Conservation (phyloP, 2,888 invertebrate species). For the Acronicta leporina region DNA sequence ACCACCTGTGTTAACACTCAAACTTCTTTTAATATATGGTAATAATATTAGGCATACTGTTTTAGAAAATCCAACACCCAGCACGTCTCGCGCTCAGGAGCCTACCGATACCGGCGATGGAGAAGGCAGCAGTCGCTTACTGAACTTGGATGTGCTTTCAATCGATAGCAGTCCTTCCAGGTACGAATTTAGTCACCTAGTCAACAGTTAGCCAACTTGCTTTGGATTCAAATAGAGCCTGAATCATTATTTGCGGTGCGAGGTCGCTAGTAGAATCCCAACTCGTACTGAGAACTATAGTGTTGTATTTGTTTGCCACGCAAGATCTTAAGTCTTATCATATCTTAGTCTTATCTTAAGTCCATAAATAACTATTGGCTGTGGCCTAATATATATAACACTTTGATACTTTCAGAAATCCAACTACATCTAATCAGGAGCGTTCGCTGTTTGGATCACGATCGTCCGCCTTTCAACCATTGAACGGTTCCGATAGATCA, state of each 20-base stretch:
- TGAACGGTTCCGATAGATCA: constrained; percentile 70
- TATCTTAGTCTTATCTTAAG: too few relatives aligned
- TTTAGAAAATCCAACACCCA: constrained; percentile 64
- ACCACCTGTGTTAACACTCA: too few relatives aligned
- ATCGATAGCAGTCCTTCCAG: constrained; percentile 72
- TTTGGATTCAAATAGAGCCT: too few relatives aligned
- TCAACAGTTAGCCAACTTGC: too few relatives aligned
- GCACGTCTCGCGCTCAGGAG: constrained; percentile 68
- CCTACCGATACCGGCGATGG: constrained; percentile 65
- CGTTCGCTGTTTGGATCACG: constrained; percentile 76
- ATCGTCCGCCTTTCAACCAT: constrained; percentile 81
- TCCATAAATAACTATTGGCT: background rate
- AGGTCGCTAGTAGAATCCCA: background rate
- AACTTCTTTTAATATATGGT: too few relatives aligned
- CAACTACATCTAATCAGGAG: constrained; percentile 65
- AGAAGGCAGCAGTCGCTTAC: constrained; percentile 69
- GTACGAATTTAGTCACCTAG: too few relatives aligned
- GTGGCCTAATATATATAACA: background rate
- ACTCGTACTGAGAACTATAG: background rate
- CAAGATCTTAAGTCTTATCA: too few relatives aligned
- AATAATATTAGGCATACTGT: constrained; percentile 5
- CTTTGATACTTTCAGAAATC: constrained; percentile 61
- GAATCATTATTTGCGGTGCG: too few relatives aligned
- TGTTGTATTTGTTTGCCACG: background rate
- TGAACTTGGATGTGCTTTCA: constrained; percentile 79